phyloP scores from a whole-genome alignment of 92 coral and sea anemone species.

The Porites cylindrica region DNA sequence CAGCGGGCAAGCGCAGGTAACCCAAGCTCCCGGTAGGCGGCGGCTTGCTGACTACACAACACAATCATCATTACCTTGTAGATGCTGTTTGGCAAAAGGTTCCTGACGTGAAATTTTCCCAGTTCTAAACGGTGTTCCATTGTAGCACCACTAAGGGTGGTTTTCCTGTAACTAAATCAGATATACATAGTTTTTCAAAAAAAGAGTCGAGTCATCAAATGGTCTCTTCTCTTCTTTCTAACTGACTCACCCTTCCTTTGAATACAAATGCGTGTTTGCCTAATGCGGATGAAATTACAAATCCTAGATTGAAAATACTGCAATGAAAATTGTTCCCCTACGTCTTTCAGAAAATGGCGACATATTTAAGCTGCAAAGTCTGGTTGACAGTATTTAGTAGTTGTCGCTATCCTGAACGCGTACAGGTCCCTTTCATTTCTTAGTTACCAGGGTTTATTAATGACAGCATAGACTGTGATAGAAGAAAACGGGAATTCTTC shows the following conservation, averaged over 20 bases:
- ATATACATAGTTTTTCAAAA: background rate
- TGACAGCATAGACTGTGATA: too few relatives aligned
- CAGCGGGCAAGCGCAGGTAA: too few relatives aligned
- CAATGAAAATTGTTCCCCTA: too few relatives aligned
- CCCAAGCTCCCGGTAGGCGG: too few relatives aligned
- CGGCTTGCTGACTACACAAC: too few relatives aligned
- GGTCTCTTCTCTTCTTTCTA: background rate
- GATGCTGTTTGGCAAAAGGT: constrained; percentile 94
- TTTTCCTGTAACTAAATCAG: constrained; percentile 81
- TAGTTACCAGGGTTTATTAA: too few relatives aligned
- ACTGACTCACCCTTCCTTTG: background rate
- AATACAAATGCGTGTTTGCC: background rate
- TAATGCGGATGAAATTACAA: background rate
- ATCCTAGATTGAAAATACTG: background rate
- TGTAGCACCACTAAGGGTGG: constrained; percentile 89
- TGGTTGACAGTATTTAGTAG: too few relatives aligned
- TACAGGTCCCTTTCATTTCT: too few relatives aligned
- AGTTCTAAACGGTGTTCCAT: constrained; percentile 93
- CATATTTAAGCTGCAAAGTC: too few relatives aligned
- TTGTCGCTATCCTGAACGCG: too few relatives aligned
- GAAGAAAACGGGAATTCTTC: too few relatives aligned
- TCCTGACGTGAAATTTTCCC: constrained; percentile 90
- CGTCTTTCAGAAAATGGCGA: too few relatives aligned
- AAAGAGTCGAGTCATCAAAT: background rate
- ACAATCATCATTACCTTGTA: constrained; percentile 71